Base-by-base conservation (phyloP, 2,888 invertebrate genomes). In the Aphrophora alni region DNA sequence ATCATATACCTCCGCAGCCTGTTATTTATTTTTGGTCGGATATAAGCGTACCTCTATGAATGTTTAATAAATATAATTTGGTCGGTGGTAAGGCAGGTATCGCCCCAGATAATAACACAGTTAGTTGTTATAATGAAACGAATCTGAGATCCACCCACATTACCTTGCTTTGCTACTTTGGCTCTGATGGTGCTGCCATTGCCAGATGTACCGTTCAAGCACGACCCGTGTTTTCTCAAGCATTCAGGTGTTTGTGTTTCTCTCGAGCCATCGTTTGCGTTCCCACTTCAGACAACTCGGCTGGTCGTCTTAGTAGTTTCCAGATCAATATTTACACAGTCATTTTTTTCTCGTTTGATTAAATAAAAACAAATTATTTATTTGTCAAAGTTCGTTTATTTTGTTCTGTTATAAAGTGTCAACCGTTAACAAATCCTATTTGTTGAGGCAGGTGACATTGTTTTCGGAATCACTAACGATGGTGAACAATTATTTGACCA, bases 21-120 rank as follows among this genome's bases (percentile, higher is more conserved):
- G 21, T 59, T 59, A 59, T 59, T 59, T 59, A 59, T 59, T 44
- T 44, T 59, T 21, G 59, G 59, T 59, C 59, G 59, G 59, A 59
- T 59, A 59, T 59, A 21, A 59, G 59, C 59, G 59, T 14, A 59
- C 59, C 59, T 21, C 21, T 21, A 59, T 59, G 59, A 59, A 59
- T 59, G 59, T 59, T 59, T 59, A 59, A 59, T 59, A 59, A 59
- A 59, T 59, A 21, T 59, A 59, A 59, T 59, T 59, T 59, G 59
- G 1, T 14, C 59, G 44, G 17, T n/a, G n/a, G n/a, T 14, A 14
- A 44, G 44, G 44, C 59, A n/a, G 14, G 59, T 59, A 59, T 59
- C 59, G 59, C 59, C 14, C 59, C 59, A 59, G 21, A 21, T 59
- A 59, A 59, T 59, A 21, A 59, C 21, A 59, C 59, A 10, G 4